Evolutionary conservation across 2,888 invertebrate species (phyloP).

Genomic region (Platycheirus albimanus): DNA sequence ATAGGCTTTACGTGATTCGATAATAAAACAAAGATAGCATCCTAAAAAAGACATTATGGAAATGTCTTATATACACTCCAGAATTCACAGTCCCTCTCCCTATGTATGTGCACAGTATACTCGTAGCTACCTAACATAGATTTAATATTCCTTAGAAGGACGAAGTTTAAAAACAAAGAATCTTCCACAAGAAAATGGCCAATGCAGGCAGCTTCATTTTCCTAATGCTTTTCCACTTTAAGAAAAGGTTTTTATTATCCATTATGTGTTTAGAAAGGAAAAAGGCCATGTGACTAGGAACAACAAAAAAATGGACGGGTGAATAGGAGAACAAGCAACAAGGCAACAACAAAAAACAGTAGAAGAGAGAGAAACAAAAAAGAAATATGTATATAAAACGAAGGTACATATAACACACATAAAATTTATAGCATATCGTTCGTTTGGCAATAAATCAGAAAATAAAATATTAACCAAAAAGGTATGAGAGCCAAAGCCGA

Average conservation of each 20-base stretch:
- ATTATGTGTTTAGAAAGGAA: background rate
- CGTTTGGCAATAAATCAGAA: constrained; percentile 57
- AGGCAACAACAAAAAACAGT: background rate
- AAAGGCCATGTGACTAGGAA: background rate
- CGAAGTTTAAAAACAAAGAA: background rate
- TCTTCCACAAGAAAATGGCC: background rate
- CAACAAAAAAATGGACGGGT: constrained; percentile 26
- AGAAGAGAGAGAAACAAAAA: constrained; percentile 3
- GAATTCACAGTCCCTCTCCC: no score
- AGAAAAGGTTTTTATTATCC: constrained; percentile 15
- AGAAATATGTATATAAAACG: background rate
- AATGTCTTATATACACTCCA: no score
- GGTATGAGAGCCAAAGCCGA: constrained; percentile 10
- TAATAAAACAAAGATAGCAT: no score
- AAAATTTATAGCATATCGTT: constrained; percentile 48
- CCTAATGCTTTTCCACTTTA: constrained; percentile 1
- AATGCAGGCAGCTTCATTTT: constrained; percentile 1
- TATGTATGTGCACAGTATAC: no score
- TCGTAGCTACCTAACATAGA: no score
- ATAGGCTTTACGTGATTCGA: no score
- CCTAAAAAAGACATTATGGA: no score
- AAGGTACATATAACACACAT: constrained; percentile 4
- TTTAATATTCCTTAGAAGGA: background rate
- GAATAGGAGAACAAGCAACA: background rate
- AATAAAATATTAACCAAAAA: constrained; percentile 60